phyloP scores from a whole-genome alignment of 2,113 vertebrate genomes.

The Motacilla tschutschensis region DNA sequence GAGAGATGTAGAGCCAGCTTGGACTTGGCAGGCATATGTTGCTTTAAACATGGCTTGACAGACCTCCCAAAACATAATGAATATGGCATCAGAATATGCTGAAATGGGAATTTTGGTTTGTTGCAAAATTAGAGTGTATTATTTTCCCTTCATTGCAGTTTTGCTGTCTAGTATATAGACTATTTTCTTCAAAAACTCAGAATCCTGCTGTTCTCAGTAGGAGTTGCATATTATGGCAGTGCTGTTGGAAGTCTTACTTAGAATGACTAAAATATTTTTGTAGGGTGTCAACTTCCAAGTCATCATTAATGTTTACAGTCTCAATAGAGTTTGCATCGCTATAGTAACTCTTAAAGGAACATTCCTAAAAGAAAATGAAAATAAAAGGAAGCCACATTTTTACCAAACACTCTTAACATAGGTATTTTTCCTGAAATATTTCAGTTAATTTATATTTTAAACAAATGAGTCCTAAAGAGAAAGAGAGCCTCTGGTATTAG shows the following conservation, averaged over 20 bases:
- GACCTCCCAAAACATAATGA: slow-evolving; percentile 35
- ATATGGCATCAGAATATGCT: slow-evolving; percentile 36
- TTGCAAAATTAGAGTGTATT: slow-evolving; percentile 57
- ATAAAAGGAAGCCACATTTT: slow-evolving; percentile 37
- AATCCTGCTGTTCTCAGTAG: slow-evolving; percentile 51
- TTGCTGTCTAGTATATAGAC: slow-evolving; percentile 41
- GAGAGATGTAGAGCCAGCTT: slow-evolving; percentile 33
- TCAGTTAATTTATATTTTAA: background rate
- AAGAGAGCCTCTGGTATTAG: background rate
- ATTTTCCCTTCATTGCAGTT: slow-evolving; percentile 47
- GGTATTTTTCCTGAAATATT: background rate
- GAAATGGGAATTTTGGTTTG: slow-evolving; percentile 56
- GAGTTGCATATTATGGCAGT: slow-evolving; percentile 48
- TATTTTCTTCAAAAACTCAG: slow-evolving; percentile 36
- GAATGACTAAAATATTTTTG: slow-evolving; percentile 66
- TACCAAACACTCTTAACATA: background rate
- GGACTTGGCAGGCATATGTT: slow-evolving; percentile 36
- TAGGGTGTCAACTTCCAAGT: slow-evolving; percentile 63
- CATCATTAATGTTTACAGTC: slow-evolving; percentile 62
- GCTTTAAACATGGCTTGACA: slow-evolving; percentile 48
- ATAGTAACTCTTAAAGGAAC: slow-evolving; percentile 54
- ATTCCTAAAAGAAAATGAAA: slow-evolving; percentile 20
- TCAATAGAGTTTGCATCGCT: slow-evolving; percentile 55
- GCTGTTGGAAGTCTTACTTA: slow-evolving; percentile 49
- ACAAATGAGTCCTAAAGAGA: background rate